Conservation (phyloP, 2,113 vertebrate genomes). For the Apodemus sylvaticus region DNA sequence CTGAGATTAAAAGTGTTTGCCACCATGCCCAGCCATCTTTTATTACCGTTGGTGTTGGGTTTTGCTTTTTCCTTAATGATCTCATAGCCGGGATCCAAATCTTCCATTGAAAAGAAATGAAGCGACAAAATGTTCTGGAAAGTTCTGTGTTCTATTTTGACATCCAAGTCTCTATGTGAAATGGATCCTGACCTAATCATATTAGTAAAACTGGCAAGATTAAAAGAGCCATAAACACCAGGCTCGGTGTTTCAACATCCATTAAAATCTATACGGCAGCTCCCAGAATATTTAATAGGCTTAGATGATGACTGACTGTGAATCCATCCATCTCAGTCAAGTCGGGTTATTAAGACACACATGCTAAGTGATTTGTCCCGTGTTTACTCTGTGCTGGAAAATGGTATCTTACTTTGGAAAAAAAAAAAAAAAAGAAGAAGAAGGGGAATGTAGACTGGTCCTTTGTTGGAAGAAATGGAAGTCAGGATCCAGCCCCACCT, state of each 20-base stretch:
- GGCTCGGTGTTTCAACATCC: slow-evolving; percentile 83
- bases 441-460: not conserved
- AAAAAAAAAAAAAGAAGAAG: no score
- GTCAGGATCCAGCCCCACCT: slow-evolving; percentile 9
- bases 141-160: slow-evolving; percentile 61
- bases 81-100: slow-evolving; percentile 39
- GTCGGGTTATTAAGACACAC: slow-evolving; percentile 83
- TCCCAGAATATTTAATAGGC: slow-evolving; percentile 81
- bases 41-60: not conserved
- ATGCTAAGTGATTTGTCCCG: slow-evolving; percentile 82
- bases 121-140: slow-evolving; percentile 65
- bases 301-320: slow-evolving; percentile 82
- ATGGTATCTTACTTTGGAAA: slow-evolving; percentile 65
- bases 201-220: slow-evolving; percentile 86
- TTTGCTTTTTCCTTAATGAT: slow-evolving; percentile 19
- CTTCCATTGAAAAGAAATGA: not conserved
- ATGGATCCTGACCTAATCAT: slow-evolving; percentile 81
- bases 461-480: slow-evolving; percentile 62
- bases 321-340: slow-evolving; percentile 83
- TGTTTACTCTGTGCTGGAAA: slow-evolving; percentile 67
- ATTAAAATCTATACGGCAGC: slow-evolving; percentile 81
- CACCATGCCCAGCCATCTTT: not conserved
- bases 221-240: slow-evolving; percentile 84
- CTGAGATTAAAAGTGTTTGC: not conserved
- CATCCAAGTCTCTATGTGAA: slow-evolving; percentile 36